Evolutionary conservation across 2,888 invertebrate genomes (phyloP).

Genomic region (Tetheella fluctuosa): DNA sequence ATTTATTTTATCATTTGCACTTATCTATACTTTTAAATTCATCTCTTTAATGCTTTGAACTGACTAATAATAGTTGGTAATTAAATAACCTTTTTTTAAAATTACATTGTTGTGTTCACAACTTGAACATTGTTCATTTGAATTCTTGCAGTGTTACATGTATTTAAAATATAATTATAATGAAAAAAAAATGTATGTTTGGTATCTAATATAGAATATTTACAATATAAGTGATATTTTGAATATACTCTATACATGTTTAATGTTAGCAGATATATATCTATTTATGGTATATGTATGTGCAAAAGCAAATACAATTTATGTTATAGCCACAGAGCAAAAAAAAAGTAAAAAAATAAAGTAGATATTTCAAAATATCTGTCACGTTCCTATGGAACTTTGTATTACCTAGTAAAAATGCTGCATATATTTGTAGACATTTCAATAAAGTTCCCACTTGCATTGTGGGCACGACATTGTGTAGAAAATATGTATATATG

Average conservation of each 20-base stretch:
- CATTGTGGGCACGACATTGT: neutral
- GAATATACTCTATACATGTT: conserved; percentile 7
- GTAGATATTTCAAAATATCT: no score
- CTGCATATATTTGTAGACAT: neutral
- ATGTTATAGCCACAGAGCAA: conserved; percentile 7
- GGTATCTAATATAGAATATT: neutral
- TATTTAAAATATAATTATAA: neutral
- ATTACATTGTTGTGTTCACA: no score
- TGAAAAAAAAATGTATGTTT: conserved; percentile 4
- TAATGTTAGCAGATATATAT: neutral
- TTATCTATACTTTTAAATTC: no score
- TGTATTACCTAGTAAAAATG: no score
- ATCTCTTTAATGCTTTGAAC: no score
- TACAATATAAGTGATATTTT: conserved; percentile 11
- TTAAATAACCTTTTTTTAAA: no score
- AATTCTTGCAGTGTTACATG: neutral
- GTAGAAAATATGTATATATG: neutral
- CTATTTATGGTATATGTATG: neutral
- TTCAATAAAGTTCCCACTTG: neutral
- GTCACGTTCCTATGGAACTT: no score
- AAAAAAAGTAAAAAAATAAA: no score
- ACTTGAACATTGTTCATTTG: no score
- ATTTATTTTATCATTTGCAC: no score
- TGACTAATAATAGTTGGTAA: no score
- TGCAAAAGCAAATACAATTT: neutral